These are phyloP conservation scores for Apeltes quadracus DNA, from an alignment of 2,113 vertebrate species.

Conservation along the genomic window DNA sequence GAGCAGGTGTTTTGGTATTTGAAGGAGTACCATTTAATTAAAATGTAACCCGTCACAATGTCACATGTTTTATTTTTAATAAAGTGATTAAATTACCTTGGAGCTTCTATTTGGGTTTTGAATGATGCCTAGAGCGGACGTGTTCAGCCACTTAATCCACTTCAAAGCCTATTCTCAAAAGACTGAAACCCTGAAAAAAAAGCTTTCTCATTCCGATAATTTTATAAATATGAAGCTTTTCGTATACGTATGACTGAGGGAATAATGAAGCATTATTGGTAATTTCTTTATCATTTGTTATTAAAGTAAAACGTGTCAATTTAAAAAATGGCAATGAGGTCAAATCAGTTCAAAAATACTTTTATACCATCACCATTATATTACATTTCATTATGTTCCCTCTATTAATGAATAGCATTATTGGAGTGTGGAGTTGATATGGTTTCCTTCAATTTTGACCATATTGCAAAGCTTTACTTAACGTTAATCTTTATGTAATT, in stretches of 20 bases:
- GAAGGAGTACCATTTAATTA: neutral
- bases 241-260: too few relatives aligned
- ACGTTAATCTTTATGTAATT: too few relatives aligned
- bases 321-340: too few relatives aligned
- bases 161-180: neutral
- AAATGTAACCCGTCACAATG: slow-evolving; percentile 1
- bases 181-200: neutral
- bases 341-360: neutral
- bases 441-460: neutral
- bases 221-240: too few relatives aligned
- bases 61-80: slow-evolving; percentile 10
- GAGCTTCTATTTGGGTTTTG: neutral
- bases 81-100: neutral
- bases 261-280: neutral
- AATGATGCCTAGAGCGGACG: accelerated
- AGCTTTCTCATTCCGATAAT: too few relatives aligned
- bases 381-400: neutral
- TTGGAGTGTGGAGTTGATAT: neutral
- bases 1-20: neutral
- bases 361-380: neutral
- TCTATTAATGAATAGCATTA: neutral
- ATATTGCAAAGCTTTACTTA: neutral
- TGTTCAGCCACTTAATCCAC: neutral
- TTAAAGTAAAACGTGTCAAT: neutral
- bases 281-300: neutral